These are phyloP conservation scores for Terrapene triunguis DNA, from an alignment of 2,113 vertebrate species.

Conservation along the genomic window DNA sequence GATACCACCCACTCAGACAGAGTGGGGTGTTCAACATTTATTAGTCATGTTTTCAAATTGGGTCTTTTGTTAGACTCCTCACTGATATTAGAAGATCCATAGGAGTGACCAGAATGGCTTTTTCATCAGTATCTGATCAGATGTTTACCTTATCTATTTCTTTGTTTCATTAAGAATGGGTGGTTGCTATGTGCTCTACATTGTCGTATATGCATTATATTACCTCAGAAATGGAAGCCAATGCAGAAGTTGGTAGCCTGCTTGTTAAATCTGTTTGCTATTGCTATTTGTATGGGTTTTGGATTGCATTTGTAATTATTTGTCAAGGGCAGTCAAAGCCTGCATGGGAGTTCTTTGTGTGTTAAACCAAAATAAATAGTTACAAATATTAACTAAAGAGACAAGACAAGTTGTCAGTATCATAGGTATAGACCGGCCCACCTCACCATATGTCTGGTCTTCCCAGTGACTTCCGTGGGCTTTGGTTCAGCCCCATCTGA, in stretches of 20 bases:
- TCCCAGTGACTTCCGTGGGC: neutral
- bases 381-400: neutral
- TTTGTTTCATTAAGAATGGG: neutral
- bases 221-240: neutral
- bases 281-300: neutral
- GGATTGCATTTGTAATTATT: neutral
- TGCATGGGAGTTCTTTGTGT: neutral
- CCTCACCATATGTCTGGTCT: neutral
- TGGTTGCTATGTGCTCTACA: neutral
- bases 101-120: neutral
- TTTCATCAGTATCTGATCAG: neutral
- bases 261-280: neutral
- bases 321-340: neutral
- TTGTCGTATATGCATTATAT: neutral
- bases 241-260: neutral
- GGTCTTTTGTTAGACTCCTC: neutral
- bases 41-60: neutral
- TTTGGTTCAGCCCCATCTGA: neutral
- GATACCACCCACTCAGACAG: neutral
- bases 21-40: neutral
- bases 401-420: neutral
- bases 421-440: neutral
- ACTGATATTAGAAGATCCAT: neutral
- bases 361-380: neutral
- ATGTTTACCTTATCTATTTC: neutral